Base-by-base conservation (phyloP, 2,888 invertebrate genomes). In the Sesia apiformis region DNA sequence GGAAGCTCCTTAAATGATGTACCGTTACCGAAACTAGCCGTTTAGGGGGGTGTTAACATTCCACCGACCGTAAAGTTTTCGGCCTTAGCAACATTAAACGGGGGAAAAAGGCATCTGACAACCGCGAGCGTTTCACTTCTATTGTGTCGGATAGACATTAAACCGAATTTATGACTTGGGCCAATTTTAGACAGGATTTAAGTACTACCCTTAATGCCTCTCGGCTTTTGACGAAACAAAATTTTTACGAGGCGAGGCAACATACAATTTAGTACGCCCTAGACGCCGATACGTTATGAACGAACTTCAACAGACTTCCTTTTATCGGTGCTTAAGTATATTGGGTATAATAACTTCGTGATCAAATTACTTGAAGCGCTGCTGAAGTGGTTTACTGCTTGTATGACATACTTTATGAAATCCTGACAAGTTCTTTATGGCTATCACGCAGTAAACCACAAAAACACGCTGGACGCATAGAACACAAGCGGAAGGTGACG, bases 181-280 rank as follows among this genome's bases (percentile, higher is more conserved):
- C 70, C 78, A 77, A 77, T 79, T 79, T 81, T 74, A 77, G 74
- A 72, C 69, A 70, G 67, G 71, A 72, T 75, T 78, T 79, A 74
- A 78, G 75, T 76, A 74, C 69, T 70, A 67, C 66, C 64, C 64
- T 70, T 75, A 72, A 76, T 68, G 65, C 63, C 63, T 60, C 58
- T 61, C 60, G 63, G 62, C 59, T 62, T 60, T 57, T 54, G 55
- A 65, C 65, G 46, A 46, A 46, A 5, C 46, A 46, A 46, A 8
- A 8, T 46, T 46, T 43, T 46, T 46, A 46, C 23, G n/a, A 46
- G 3, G 8, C 46, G n/a, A 8, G 7, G 23, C n/a, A 46, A 7
- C n/a, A 46, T 46, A 46, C 46, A 46, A n/a, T 46, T 46, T 46
- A 46, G 46, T 46, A 46, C 46, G 7, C 46, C 46, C 46, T 23